These are phyloP conservation scores for Orestias chungarensis DNA, from an alignment of 2,797 vertebrate species.

Conservation along the genomic window DNA sequence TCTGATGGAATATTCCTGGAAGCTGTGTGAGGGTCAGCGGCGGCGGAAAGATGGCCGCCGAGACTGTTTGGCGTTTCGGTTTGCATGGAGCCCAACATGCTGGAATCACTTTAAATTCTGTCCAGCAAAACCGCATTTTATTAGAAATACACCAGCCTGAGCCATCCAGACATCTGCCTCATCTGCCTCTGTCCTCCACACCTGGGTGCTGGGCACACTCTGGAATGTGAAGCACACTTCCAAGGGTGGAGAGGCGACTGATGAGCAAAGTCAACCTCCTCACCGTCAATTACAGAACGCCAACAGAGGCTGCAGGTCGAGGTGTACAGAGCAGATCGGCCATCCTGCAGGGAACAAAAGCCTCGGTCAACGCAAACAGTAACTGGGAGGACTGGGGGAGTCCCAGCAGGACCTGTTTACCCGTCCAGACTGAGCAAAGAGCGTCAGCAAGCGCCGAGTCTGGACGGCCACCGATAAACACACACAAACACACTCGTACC, in stretches of 20 bases:
- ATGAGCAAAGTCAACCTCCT: slow-evolving; percentile 64
- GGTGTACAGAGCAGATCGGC: slow-evolving; percentile 42
- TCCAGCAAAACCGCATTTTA: slow-evolving; percentile 4
- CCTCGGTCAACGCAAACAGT: slow-evolving; percentile 27
- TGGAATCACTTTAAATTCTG: background rate
- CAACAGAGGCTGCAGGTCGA: slow-evolving; percentile 71
- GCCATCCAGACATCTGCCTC: slow-evolving; percentile 38
- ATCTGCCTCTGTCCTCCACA: slow-evolving; percentile 63
- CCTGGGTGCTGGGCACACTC: slow-evolving; percentile 75
- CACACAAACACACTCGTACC: slow-evolving; percentile 8
- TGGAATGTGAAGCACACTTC: slow-evolving; percentile 74
- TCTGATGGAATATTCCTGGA: slow-evolving; percentile 59
- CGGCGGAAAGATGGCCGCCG: slow-evolving; percentile 10
- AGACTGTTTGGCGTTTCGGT: slow-evolving; percentile 5
- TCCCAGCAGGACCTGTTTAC: slow-evolving; percentile 65
- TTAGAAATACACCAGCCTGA: slow-evolving; percentile 11
- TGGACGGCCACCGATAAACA: slow-evolving; percentile 53
- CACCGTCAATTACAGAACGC: slow-evolving; percentile 72
- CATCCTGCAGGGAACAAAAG: slow-evolving; percentile 54
- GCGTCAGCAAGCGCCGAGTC: slow-evolving; percentile 58
- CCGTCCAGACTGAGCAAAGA: slow-evolving; percentile 70
- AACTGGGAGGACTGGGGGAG: slow-evolving; percentile 6
- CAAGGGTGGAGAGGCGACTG: slow-evolving; percentile 56
- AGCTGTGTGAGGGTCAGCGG: slow-evolving; percentile 46
- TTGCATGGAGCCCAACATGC: background rate